Evolutionary conservation across 2,888 invertebrate genomes (phyloP), one percentile per base, ranked within the genome.

Genomic region (Pseudococcus longispinus): DNA sequence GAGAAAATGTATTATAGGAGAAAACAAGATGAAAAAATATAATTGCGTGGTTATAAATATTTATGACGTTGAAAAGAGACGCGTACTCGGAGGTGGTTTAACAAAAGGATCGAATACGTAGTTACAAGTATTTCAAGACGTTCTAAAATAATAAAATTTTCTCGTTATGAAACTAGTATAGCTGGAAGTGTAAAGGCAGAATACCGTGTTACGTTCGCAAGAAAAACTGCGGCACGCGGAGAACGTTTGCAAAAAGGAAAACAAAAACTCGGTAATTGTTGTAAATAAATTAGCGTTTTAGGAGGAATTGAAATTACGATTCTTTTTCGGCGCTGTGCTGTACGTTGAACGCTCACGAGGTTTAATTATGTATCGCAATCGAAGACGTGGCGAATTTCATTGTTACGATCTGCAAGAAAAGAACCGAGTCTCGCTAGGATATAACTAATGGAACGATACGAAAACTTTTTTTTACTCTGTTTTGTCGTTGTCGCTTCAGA

Each of bases 341-440:
- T 37, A 37, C 60, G 23, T 5, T 6, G 20, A 20, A 23, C 60
- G 60, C 60, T 65, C 29, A 70, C 82, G 18, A n/a, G 65, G 42
- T 60, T 84, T 84, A 84, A 84, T 84, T 84, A 84, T 84, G 84
- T 65, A 84, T 84, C 84, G 84, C 84, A 65, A 65, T 84, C 37
- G 84, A 70, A 65, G 84, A 65, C 84, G 37, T 60, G 60, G 60
- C 83, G 84, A 84, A 84, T 37, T 55, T 65, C 84, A 20, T 84
- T 84, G 70, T 84, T 65, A 29, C 65, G 5, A 65, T 37, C 51
- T 23, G 84, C 46, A 84, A 70, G 29, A 70, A 65, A 26, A 29
- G 70, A 29, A 11, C 60, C 20, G 11, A 42, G 77, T 42, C 77
- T 37, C 20, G 37, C 77, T 80, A n/a, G 77, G 20, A 42, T 42